Evolutionary conservation across 2,113 vertebrate species (phyloP), one percentile per base, ranked within the genome.

Genomic region (Bubo bubo): DNA sequence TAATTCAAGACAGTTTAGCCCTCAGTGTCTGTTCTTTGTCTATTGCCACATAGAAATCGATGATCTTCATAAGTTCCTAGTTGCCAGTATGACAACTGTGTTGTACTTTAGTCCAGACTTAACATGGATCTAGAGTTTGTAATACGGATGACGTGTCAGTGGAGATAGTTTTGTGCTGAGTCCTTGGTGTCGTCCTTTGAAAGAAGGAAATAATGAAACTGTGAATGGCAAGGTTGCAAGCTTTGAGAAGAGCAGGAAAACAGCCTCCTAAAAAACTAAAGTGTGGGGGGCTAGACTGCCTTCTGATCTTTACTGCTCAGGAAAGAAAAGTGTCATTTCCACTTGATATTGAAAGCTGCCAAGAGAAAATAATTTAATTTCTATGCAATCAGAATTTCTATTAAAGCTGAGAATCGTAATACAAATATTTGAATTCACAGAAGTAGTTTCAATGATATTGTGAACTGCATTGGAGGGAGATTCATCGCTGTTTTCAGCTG

Each of bases 61-160:
- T 37, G 28, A 77, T 77, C 56, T 90, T 86, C 13, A 5, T 88
- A 83, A 79, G 28, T 81, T 59, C 49, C 22, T 47, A 27, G 45
- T 14, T 94, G 72, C 45, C 41, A 47, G 17, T 53, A 50, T 58
- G 59, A 58, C 59, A 92, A 64, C 14, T 55, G 32, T 77, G n/a
- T 53, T 45, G n/a, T 85, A 19, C 58, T 76, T 86, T 22, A 60
- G 49, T 41, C 76, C 66, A 59, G 49, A 94, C 71, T 73, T 58
- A 81, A 50, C n/a, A 3, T 19, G 47, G 17, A 79, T 62, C 49
- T 85, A 28, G 35, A 18, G 22, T 58, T 49, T 88, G 15, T 76
- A n/a, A 8, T 53, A 62, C 2, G 2, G 63, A 39, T 62, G 35
- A 37, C 12, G 10, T 0, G 0, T 39, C 70, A 23, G 35, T 3